A percentile compares a stretch with the other conserved stretches of the same genome.
These are phyloP conservation scores for Diglossa cyanea DNA, from an alignment of 2,797 vertebrate genomes.

Conservation along the genomic window DNA sequence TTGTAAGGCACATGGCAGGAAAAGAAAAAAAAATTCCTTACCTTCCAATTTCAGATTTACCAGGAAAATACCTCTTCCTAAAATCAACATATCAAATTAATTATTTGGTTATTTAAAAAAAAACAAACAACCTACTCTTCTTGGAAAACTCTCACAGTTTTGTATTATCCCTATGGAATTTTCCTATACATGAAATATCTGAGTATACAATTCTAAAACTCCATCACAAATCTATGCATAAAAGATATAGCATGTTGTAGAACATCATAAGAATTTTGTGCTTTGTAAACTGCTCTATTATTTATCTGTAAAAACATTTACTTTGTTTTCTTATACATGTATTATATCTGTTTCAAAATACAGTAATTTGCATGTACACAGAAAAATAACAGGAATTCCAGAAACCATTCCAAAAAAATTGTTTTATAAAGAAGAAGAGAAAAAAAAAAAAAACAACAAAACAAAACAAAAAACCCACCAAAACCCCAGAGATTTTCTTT, in stretches of 20 bases:
- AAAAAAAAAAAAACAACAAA: background rate
- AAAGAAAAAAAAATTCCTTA: background rate
- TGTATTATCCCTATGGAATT: background rate
- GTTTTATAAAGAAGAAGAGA: background rate
- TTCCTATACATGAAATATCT: background rate
- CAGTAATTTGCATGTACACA: background rate
- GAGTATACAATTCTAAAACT: background rate
- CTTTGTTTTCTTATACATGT: background rate
- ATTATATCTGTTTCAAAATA: background rate
- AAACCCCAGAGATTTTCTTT: background rate
- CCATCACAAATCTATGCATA: background rate
- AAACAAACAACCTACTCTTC: background rate
- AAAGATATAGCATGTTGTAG: background rate
- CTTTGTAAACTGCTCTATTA: background rate
- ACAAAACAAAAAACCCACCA: background rate
- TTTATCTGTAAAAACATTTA: background rate
- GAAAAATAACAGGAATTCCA: background rate
- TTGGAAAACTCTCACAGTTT: background rate
- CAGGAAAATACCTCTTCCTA: background rate
- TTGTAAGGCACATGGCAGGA: background rate
- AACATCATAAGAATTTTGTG: background rate
- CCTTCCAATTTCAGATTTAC: background rate
- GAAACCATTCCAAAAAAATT: background rate
- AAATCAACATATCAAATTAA: background rate
- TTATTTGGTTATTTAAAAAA: rapidly evolving